phyloP scores from a whole-genome alignment of 2,888 invertebrate genomes.

The Lepeophtheirus nordmannii region DNA sequence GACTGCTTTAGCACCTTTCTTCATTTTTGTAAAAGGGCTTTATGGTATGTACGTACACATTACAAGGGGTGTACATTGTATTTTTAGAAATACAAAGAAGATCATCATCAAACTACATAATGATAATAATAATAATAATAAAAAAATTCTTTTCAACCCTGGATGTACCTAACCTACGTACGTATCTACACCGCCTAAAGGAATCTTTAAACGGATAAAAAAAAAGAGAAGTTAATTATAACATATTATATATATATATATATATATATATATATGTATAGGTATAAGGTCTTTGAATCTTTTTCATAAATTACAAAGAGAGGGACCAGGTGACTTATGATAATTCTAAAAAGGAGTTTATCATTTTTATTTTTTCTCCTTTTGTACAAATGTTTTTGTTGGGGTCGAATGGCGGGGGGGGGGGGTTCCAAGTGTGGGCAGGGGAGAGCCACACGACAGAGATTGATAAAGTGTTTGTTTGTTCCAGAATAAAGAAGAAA shows the following conservation, averaged over 20 bases:
- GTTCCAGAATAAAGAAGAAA: too few relatives aligned
- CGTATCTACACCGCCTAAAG: not conserved
- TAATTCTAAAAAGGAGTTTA: not conserved
- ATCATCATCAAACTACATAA: not conserved
- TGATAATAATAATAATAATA: not conserved
- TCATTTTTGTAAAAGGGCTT: not conserved
- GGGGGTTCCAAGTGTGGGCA: too few relatives aligned
- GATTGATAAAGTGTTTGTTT: not conserved
- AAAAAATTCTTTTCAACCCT: not conserved
- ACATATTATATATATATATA: too few relatives aligned
- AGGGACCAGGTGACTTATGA: not conserved
- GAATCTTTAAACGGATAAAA: slow-evolving; percentile 6
- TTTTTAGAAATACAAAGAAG: not conserved
- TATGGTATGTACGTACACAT: too few relatives aligned
- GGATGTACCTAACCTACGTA: not conserved
- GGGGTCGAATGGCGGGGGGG: not conserved
- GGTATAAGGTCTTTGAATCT: not conserved
- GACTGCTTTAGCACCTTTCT: too few relatives aligned
- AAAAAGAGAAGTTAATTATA: not conserved
- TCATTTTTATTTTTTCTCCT: not conserved
- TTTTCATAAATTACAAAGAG: not conserved
- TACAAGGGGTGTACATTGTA: too few relatives aligned
- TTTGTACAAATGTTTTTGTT: not conserved
- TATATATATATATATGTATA: too few relatives aligned
- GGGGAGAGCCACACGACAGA: not conserved